Evolutionary conservation across 1,140 invertebrate genomes (phyloP), one percentile per base, ranked within the genome.

Genomic region (Diabrotica virgifera): DNA sequence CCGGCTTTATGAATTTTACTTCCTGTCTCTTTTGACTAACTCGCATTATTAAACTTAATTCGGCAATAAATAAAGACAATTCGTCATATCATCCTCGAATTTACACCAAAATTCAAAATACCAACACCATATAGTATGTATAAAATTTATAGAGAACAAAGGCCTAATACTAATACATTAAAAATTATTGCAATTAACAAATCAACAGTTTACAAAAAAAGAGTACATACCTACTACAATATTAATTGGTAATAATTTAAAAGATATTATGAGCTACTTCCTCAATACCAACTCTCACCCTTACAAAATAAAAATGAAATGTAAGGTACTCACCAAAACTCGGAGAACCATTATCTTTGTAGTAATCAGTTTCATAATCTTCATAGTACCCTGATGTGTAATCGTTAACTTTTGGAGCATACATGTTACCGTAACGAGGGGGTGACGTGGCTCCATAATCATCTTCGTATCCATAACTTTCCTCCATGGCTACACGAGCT

Each of bases 401-500:
- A 50, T 71, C 67, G 9, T 63, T 66, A 13, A 55, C 59, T 13
- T 71, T 73, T 40, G 67, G 68, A n/a, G 66, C 66, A 13, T 68
- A 63, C 7, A 66, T 66, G 46, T 69, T 68, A 8, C 52, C 36
- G 35, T 56, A 52, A 8, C 55, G 59, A 46, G 65, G 46, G 6
- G 68, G 54, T 59, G 70, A 68, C 38, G 70, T 64, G 4, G 68
- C 66, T 57, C 72, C 75, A 9, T 64, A 65, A 35, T 64, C 62
- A 12, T 77, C 77, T 50, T 76, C 76, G 51, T 72, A 89, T 83
- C 83, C 85, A 66, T 90, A 89, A 62, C 84, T 86, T 72, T 89
- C 86, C 76, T 92, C 90, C 88, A 93, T 91, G 10, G 90, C 90
- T 36, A 86, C 84, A 61, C 90, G 81, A 0, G 91, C 91, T 60